Conservation (phyloP, 2,797 vertebrate species). For the Mallotus villosus region DNA sequence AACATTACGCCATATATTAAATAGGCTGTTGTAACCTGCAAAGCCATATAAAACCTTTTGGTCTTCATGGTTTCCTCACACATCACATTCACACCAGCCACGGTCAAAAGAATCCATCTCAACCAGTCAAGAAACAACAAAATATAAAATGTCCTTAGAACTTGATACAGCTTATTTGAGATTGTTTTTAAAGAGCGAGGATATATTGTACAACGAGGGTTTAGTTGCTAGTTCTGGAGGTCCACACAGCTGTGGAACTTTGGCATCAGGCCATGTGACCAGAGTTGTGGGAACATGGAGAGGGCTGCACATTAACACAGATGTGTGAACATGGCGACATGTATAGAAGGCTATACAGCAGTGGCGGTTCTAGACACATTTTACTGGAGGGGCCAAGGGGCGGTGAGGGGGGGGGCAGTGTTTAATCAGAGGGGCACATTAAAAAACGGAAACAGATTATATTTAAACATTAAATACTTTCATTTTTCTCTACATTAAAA, state of each 20-base stretch:
- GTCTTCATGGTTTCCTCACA: neutral
- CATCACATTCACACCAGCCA: neutral
- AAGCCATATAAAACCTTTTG: no score
- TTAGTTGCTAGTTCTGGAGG: no score
- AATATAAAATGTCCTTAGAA: neutral
- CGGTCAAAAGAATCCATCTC: neutral
- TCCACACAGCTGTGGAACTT: constrained; percentile 52
- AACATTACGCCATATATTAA: neutral
- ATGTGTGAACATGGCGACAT: constrained; percentile 45
- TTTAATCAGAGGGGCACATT: no score
- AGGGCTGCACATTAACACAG: constrained; percentile 46
- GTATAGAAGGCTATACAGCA: neutral
- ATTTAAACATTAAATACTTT: no score
- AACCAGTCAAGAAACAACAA: neutral
- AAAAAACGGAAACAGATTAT: no score
- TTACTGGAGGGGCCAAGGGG: no score
- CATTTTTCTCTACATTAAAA: no score
- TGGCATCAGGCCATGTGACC: constrained; percentile 48
- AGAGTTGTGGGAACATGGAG: constrained; percentile 44
- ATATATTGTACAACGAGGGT: neutral
- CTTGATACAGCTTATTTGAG: neutral
- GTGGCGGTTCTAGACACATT: no score
- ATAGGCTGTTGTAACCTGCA: neutral
- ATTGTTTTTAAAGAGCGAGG: neutral
- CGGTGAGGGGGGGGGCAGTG: no score